These are phyloP conservation scores for Benthosema pterotum DNA, from an alignment of 2,797 vertebrate genomes.

Conservation along the genomic window DNA sequence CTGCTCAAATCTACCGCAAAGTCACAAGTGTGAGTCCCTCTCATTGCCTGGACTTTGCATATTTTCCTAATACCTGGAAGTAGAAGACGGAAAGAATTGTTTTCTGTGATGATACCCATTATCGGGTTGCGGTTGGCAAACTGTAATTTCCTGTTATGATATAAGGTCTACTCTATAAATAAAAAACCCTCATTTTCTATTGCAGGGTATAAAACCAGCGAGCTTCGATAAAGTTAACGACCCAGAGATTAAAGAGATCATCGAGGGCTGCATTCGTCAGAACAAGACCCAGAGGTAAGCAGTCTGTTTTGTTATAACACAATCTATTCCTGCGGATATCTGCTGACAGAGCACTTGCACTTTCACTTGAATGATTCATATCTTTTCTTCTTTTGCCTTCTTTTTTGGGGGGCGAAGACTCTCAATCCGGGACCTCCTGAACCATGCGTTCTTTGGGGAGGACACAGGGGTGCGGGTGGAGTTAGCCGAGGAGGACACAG, in stretches of 20 bases:
- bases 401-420: conserved; percentile 76
- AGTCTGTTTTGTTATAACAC: conserved; percentile 5
- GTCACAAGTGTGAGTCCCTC: conserved; percentile 91
- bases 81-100: neutral
- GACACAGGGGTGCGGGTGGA: conserved; percentile 95
- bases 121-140: neutral
- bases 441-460: conserved; percentile 92
- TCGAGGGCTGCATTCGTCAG: conserved; percentile 94
- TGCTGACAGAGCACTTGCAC: neutral
- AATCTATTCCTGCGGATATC: conserved; percentile 5
- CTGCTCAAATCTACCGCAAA: conserved; percentile 97
- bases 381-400: conserved; percentile 4
- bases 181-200: conserved; percentile 25
- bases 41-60: neutral
- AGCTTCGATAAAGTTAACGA: conserved; percentile 95
- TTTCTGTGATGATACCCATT: neutral
- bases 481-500: conserved; percentile 90
- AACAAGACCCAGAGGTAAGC: conserved; percentile 90
- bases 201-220: conserved; percentile 94
- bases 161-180: neutral
- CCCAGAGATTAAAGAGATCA: conserved; percentile 96
- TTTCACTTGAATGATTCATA: conserved; percentile 18
- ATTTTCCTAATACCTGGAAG: no score
- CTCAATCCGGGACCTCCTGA: conserved; percentile 90
- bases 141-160: neutral